These are phyloP conservation scores for Pomatostomus ruficeps DNA, from an alignment of 2,113 vertebrate species.

Conservation along the genomic window DNA sequence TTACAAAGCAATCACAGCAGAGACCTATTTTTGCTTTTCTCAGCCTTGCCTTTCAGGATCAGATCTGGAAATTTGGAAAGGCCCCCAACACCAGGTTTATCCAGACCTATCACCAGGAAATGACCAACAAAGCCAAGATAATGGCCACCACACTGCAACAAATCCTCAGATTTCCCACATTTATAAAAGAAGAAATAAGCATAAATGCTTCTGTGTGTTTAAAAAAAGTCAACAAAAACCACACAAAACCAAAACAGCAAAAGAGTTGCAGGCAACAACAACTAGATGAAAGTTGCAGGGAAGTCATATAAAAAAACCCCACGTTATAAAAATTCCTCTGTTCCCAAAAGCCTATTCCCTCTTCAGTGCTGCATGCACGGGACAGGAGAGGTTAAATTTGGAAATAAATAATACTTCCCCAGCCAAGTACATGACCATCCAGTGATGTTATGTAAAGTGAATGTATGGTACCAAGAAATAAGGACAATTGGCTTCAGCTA, in stretches of 20 bases:
- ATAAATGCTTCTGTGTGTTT: not conserved
- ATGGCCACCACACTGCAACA: not conserved
- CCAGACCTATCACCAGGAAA: not conserved
- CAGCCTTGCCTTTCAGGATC: slow-evolving; percentile 9
- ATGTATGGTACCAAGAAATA: not conserved
- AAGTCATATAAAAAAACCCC: not conserved
- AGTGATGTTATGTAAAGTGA: not conserved
- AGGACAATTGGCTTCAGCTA: not conserved
- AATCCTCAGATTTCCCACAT: not conserved
- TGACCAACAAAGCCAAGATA: not conserved
- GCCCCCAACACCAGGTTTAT: not conserved
- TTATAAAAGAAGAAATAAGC: not conserved
- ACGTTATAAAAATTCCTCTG: not conserved
- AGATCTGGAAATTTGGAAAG: not conserved
- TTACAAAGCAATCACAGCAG: slow-evolving; percentile 10
- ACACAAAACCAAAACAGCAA: not conserved
- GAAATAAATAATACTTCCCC: not conserved
- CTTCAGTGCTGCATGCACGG: not conserved
- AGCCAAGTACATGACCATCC: fast-evolving
- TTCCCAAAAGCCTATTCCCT: not conserved
- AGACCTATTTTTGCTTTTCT: not conserved
- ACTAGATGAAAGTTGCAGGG: not conserved
- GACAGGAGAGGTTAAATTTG: not conserved
- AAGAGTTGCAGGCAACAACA: not conserved
- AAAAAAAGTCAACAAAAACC: not conserved